Conservation (phyloP, 2,888 invertebrate genomes). For the Drosophila heteroneura region DNA sequence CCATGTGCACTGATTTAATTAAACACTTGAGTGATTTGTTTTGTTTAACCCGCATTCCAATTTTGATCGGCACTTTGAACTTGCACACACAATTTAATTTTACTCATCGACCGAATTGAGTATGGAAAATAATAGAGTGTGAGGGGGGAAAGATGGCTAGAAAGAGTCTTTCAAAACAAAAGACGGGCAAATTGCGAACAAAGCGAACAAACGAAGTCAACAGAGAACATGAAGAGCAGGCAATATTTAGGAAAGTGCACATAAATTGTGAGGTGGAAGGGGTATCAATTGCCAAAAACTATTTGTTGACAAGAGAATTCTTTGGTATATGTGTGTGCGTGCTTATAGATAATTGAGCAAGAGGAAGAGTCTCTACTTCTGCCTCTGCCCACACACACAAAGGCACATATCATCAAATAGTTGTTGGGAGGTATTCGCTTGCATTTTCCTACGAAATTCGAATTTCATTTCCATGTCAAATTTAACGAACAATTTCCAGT, state of each 20-base stretch:
- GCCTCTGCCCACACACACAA: background rate
- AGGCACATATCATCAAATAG: background rate
- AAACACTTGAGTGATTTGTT: conserved; percentile 52
- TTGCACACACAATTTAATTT: conserved; percentile 38
- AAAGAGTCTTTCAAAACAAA: conserved; percentile 8
- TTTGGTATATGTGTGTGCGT: background rate
- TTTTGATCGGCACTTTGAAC: conserved; percentile 37
- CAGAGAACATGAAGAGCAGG: background rate
- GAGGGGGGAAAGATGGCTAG: background rate
- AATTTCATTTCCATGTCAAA: conserved; percentile 16
- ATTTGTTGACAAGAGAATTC: background rate
- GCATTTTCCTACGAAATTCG: conserved; percentile 6
- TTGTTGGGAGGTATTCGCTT: background rate
- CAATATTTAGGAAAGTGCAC: conserved; percentile 4
- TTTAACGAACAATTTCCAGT: conserved; percentile 28
- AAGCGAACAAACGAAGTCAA: conserved; percentile 10
- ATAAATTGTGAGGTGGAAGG: background rate
- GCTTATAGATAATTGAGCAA: conserved; percentile 16
- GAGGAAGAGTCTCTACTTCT: background rate
- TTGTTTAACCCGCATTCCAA: conserved; percentile 40
- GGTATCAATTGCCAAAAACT: conserved; percentile 26
- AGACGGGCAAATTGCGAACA: conserved; percentile 11
- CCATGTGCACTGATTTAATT: conserved; percentile 38
- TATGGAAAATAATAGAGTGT: conserved; percentile 21
- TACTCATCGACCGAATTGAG: conserved; percentile 40